phyloP scores from a whole-genome alignment of 92 coral and sea anemone genomes.

The Pocillopora grandis region DNA sequence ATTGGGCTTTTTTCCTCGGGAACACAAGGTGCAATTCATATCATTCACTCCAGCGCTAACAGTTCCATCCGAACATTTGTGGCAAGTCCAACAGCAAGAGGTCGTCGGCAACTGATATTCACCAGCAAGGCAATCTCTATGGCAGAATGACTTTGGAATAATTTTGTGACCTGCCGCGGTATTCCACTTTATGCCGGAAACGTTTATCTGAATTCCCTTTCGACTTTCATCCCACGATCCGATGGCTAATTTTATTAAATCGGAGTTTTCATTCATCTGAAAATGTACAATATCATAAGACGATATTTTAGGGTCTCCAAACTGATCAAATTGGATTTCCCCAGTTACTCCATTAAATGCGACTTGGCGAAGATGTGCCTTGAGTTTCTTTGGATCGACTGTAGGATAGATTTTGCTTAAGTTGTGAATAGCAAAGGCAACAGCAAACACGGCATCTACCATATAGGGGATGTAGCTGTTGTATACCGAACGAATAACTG shows the following conservation, averaged over 20 bases:
- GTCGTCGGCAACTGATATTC: conserved; percentile 51
- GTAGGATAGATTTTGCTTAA: conserved; percentile 8
- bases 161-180: no score
- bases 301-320: no score
- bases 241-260: conserved; percentile 13
- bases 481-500: conserved; percentile 41
- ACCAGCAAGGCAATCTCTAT: conserved; percentile 32
- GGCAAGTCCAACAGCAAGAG: conserved; percentile 68
- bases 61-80: conserved; percentile 51
- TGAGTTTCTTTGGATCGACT: conserved; percentile 41
- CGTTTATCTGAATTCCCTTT: no score
- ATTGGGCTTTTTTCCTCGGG: conserved; percentile 54
- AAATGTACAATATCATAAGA: no score
- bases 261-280: no score
- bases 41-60: conserved; percentile 44
- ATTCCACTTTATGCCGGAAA: no score
- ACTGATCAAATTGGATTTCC: conserved; percentile 1
- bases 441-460: conserved; percentile 70
- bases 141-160: no score
- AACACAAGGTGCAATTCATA: conserved; percentile 64
- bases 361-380: conserved; percentile 49
- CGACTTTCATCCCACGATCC: conserved; percentile 65
- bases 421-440: conserved; percentile 64
- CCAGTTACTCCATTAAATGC: conserved; percentile 70
- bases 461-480: conserved; percentile 73